Percentiles rank a stretch among this genome's conserved stretches.
Conservation (phyloP, 1,140 invertebrate species). For the Tetraneura akinire region DNA sequence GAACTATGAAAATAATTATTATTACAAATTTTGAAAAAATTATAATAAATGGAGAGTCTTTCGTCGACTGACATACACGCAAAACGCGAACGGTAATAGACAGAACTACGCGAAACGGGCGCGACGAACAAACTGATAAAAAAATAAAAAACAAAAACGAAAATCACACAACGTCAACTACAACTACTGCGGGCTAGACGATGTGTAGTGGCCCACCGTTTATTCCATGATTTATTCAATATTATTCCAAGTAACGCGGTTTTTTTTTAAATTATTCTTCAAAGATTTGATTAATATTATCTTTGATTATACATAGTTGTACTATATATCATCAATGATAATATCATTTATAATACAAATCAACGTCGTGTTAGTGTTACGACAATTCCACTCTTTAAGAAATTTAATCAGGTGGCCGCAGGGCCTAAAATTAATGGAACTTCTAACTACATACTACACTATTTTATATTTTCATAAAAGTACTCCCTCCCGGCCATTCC, state of each 20-base stretch:
- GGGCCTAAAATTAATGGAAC: too few species aligned
- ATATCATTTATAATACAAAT: too few species aligned
- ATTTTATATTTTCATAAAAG: too few species aligned
- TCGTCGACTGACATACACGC: neutral
- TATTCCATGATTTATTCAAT: neutral
- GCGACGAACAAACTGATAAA: constrained; percentile 39
- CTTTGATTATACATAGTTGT: too few species aligned
- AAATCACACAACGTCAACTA: constrained; percentile 34
- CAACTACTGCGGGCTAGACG: neutral
- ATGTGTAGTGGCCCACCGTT: neutral
- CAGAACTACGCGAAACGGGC: constrained; percentile 35
- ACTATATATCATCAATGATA: too few species aligned
- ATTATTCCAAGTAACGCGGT: neutral
- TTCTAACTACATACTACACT: too few species aligned
- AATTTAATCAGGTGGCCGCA: too few species aligned
- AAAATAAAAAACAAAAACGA: constrained; percentile 27
- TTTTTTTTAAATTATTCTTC: too few species aligned
- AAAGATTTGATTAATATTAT: too few species aligned
- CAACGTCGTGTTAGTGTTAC: too few species aligned
- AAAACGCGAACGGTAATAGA: neutral
- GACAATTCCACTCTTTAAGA: too few species aligned
- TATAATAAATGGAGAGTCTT: neutral
- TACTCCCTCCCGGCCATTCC: too few species aligned
- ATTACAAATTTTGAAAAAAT: neutral
- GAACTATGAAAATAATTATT: neutral